Evolutionary conservation across 1,140 invertebrate species (phyloP).

Genomic region (Delia radicum): DNA sequence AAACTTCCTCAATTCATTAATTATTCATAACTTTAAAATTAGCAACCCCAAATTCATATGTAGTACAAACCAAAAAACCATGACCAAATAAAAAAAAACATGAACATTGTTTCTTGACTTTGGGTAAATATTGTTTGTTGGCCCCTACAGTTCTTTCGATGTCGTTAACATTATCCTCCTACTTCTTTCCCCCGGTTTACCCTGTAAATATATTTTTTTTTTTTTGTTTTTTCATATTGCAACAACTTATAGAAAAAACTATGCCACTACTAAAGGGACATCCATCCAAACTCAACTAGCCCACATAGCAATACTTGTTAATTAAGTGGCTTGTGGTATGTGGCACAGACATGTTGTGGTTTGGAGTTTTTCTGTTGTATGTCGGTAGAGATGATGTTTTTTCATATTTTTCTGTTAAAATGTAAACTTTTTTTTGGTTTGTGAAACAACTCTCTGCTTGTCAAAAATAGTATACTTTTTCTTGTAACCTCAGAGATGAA

Average conservation of each 20-base stretch:
- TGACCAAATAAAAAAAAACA: neutral
- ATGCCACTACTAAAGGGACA: neutral
- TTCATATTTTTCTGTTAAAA: too few relatives aligned
- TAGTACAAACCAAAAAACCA: neutral
- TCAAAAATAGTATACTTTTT: too few relatives aligned
- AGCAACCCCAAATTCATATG: neutral
- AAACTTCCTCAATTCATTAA: neutral
- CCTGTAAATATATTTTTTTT: neutral
- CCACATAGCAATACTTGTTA: conserved; percentile 4
- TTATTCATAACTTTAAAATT: neutral
- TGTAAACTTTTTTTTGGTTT: too few relatives aligned
- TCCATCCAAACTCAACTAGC: neutral
- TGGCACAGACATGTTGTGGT: conserved; percentile 3
- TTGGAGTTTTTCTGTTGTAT: neutral
- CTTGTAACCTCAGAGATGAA: too few relatives aligned
- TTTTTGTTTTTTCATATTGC: neutral
- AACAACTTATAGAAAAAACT: neutral
- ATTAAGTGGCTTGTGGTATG: conserved; percentile 1
- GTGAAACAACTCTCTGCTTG: too few relatives aligned
- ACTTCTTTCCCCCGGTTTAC: neutral
- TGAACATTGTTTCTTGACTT: neutral
- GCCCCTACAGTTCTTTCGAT: neutral
- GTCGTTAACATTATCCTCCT: too few relatives aligned
- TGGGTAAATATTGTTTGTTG: neutral
- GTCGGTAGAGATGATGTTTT: too few relatives aligned